Evolutionary conservation across 1,140 invertebrate genomes (phyloP).

Genomic region (Drosophila nebulosa): DNA sequence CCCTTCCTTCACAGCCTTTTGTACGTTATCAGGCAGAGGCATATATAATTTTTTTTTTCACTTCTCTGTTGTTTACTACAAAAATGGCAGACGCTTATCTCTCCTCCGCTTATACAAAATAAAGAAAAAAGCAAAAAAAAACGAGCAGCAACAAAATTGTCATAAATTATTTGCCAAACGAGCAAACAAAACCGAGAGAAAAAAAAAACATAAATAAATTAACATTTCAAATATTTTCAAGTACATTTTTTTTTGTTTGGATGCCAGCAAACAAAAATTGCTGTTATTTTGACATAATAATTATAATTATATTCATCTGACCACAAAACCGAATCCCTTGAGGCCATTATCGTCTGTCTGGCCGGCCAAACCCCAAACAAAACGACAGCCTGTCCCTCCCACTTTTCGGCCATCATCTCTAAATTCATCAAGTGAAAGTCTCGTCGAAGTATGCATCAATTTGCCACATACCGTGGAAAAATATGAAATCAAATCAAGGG

Average conservation of each 20-base stretch:
- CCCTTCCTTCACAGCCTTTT: conserved; percentile 26
- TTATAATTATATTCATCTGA: conserved; percentile 47
- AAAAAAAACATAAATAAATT: conserved; percentile 1
- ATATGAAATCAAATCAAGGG: background rate
- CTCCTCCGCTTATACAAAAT: conserved; percentile 3
- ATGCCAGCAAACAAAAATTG: conserved; percentile 22
- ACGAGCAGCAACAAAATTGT: conserved; percentile 23
- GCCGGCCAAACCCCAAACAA: background rate
- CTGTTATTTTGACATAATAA: conserved; percentile 38
- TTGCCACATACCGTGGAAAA: background rate
- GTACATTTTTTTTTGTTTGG: conserved; percentile 32
- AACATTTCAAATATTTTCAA: conserved; percentile 29
- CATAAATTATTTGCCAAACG: conserved; percentile 67
- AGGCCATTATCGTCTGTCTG: background rate
- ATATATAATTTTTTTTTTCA: background rate
- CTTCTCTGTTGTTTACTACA: conserved; percentile 57
- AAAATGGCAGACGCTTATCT: conserved; percentile 73
- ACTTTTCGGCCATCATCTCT: background rate
- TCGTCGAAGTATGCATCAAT: background rate
- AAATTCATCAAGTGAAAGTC: background rate
- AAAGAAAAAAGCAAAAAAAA: background rate
- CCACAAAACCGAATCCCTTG: conserved; percentile 23
- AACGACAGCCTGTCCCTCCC: background rate
- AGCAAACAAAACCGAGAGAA: conserved; percentile 37
- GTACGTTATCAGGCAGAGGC: conserved; percentile 14